Percentiles rank a stretch among this genome's conserved stretches.
These are phyloP conservation scores for Nymphicus hollandicus DNA, from an alignment of 2,113 vertebrate species.

Conservation along the genomic window DNA sequence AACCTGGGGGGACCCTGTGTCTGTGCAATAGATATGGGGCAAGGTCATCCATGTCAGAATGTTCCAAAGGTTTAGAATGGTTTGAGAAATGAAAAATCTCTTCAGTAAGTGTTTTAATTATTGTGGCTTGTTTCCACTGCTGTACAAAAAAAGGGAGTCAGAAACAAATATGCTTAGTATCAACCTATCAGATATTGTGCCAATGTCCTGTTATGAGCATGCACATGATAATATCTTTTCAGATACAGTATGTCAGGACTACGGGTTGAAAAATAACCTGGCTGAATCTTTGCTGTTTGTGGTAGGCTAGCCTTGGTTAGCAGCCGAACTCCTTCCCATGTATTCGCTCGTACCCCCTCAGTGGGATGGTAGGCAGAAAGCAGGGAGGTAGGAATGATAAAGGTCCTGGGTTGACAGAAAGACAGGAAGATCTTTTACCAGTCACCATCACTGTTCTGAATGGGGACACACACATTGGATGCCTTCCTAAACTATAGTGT, in stretches of 20 bases:
- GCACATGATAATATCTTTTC: background rate
- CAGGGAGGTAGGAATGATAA: background rate
- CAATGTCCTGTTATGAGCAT: background rate
- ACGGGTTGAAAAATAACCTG: background rate
- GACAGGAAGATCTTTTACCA: background rate
- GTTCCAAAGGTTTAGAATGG: background rate
- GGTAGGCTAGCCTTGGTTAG: background rate
- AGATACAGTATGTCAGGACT: background rate
- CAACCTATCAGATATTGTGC: background rate
- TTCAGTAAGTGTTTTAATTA: background rate
- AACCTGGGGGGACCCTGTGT: accelerated
- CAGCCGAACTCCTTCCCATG: background rate
- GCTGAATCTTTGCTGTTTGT: background rate
- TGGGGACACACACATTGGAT: background rate
- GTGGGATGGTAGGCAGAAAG: background rate
- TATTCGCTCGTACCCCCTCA: accelerated
- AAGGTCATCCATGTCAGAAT: background rate
- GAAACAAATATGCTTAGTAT: background rate
- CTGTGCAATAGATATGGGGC: background rate
- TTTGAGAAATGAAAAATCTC: background rate
- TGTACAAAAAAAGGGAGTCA: background rate
- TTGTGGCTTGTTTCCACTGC: background rate
- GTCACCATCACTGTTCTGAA: background rate
- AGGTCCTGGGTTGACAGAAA: background rate
- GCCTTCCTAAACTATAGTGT: background rate